A percentile compares a stretch with the other conserved stretches of the same genome.
Conservation (phyloP, 2,797 vertebrate genomes). For the Cuculus canorus region DNA sequence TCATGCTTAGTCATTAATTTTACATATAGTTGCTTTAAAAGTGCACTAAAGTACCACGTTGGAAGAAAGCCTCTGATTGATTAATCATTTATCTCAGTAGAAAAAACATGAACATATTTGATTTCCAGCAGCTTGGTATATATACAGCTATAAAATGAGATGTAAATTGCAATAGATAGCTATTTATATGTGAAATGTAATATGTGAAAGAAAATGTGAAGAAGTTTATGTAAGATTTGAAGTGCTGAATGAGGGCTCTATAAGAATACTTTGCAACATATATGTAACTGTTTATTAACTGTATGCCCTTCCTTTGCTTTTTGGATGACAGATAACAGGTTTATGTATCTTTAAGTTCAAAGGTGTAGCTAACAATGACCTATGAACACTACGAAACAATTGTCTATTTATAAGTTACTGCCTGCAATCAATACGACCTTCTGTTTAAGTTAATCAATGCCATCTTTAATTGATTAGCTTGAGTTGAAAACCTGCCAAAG, state of each 20-base stretch:
- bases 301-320: conserved; percentile 2
- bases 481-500: conserved; percentile 71
- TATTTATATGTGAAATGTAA: too few relatives aligned
- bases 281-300: not conserved
- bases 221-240: not conserved
- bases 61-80: conserved; percentile 49
- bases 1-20: conserved; percentile 45
- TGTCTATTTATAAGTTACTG: conserved; percentile 70
- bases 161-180: not conserved
- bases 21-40: conserved; percentile 37
- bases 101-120: conserved; percentile 26
- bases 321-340: conserved; percentile 5
- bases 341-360: conserved; percentile 52
- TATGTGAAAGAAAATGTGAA: conserved; percentile 16
- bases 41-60: not conserved
- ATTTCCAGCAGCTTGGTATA: conserved; percentile 19
- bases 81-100: conserved; percentile 61
- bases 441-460: conserved; percentile 77
- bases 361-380: conserved; percentile 70
- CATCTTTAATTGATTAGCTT: conserved; percentile 75
- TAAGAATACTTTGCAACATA: not conserved
- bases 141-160: conserved; percentile 30
- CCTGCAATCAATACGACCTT: conserved; percentile 71
- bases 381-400: conserved; percentile 54
- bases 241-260: not conserved